Evolutionary conservation across 2,888 invertebrate genomes (phyloP), one percentile per base, ranked within the genome.

Genomic region (Rosalia funebris): DNA sequence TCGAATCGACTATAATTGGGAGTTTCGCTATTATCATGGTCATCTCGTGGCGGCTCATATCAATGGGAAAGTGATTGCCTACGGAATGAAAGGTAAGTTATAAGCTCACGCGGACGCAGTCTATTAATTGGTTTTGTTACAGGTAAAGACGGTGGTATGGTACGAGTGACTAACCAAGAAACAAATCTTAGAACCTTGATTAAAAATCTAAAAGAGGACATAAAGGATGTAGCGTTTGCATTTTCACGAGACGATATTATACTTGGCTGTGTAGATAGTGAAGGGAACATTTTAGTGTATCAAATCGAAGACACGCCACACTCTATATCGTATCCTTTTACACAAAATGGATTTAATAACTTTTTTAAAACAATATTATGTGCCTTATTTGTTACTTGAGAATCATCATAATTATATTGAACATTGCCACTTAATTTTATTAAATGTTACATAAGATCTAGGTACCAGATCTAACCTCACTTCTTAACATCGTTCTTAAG

Each of bases 1-100:
- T 79, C 87, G 95, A 45, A 95, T 96, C 15, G 95, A 96, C 76
- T 96, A 93, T 80, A 92, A 91, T 68, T 97, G 97, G 97, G 96
- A 96, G 78, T 87, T 91, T 42, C 89, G 91, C 72, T 91, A 92
- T 77, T 95, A 95, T 74, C 85, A 89, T 0, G 96, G 97, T 0
- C 93, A 94, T 77, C 83, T 97, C 60, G 87, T 97, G 36, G 94
- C 96, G 7, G 90, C 95, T 37, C 96, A 97, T 80, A 88, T 91
- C 74, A 89, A 88, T 75, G 92, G 93, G 55, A 90, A 91, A 75
- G 92, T 91, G 80, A 84, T 96, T 68, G 97, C 97, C 0, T 97
- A 96, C 82, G 92, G 91, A 60, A 90, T 97, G 64, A 95, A 92
- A 88, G 92, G 95, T 95, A 56, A 46, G 44, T 17, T 12, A 25